These are phyloP conservation scores for Caenorhabditis brenneri DNA, from an alignment of 1,140 invertebrate species.

Conservation along the genomic window DNA sequence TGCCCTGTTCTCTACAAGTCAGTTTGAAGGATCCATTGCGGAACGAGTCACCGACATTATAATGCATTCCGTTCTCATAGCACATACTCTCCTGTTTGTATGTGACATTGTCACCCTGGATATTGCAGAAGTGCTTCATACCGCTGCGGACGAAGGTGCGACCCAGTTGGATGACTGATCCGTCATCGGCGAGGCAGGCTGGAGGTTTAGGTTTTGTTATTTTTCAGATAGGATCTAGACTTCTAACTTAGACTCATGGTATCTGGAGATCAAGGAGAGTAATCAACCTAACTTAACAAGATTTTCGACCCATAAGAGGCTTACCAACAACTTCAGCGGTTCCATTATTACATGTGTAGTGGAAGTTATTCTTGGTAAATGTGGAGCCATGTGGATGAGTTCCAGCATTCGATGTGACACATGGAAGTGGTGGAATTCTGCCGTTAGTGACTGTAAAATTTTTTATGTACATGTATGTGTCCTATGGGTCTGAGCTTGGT, in stretches of 20 bases:
- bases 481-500: too few species aligned
- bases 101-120: slow-evolving; percentile 68
- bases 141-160: slow-evolving; percentile 66
- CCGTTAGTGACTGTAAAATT: slow-evolving; percentile 62
- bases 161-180: slow-evolving; percentile 69
- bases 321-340: slow-evolving; percentile 70
- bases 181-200: slow-evolving; percentile 69
- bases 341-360: slow-evolving; percentile 68
- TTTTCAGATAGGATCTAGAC: too few species aligned
- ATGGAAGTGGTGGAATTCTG: slow-evolving; percentile 63
- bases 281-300: too few species aligned
- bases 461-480: too few species aligned
- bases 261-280: too few species aligned
- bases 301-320: too few species aligned
- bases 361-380: slow-evolving; percentile 70
- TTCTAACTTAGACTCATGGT: too few species aligned
- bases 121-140: slow-evolving; percentile 63
- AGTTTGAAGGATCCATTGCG: slow-evolving; percentile 69
- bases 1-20: slow-evolving; percentile 62
- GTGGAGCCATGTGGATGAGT: slow-evolving; percentile 69
- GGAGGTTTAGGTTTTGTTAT: too few species aligned
- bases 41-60: slow-evolving; percentile 68
- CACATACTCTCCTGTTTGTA: slow-evolving; percentile 70
- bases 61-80: slow-evolving; percentile 69
- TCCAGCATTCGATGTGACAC: slow-evolving; percentile 63